Evolutionary conservation across 2,888 invertebrate genomes (phyloP).

Genomic region (Campoletis raptor): DNA sequence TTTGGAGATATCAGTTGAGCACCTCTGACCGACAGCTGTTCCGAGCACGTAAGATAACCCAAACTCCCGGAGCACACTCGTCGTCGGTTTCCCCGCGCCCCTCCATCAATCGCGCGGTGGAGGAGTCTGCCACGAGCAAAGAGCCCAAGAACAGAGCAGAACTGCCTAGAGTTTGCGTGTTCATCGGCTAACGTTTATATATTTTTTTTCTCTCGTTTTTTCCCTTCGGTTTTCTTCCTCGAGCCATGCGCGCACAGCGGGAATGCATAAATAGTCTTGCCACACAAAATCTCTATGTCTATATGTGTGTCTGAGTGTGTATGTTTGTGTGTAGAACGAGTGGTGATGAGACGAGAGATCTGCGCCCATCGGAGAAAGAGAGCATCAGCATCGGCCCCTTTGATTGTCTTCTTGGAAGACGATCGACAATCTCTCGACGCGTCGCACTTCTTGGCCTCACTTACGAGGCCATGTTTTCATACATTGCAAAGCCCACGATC

Average conservation of each 20-base stretch:
- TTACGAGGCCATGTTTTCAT: slow-evolving; percentile 20
- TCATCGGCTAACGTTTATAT: slow-evolving; percentile 81
- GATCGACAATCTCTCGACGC: slow-evolving; percentile 73
- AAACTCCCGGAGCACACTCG: slow-evolving; percentile 74
- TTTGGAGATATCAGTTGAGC: slow-evolving; percentile 76
- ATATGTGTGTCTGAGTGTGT: not conserved
- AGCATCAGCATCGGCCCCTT: slow-evolving; percentile 74
- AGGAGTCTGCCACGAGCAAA: slow-evolving; percentile 38
- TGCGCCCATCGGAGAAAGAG: slow-evolving; percentile 47
- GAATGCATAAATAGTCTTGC: slow-evolving; percentile 79
- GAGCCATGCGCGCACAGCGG: slow-evolving; percentile 73
- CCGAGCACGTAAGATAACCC: slow-evolving; percentile 81
- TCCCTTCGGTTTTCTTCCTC: slow-evolving; percentile 62
- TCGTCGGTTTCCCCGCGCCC: slow-evolving; percentile 52
- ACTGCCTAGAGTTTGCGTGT: slow-evolving; percentile 78
- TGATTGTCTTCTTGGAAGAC: slow-evolving; percentile 83
- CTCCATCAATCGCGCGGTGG: slow-evolving; percentile 37
- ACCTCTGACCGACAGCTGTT: slow-evolving; percentile 84
- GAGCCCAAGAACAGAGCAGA: slow-evolving; percentile 22
- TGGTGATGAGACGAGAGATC: slow-evolving; percentile 48
- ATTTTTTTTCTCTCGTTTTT: slow-evolving; percentile 71
- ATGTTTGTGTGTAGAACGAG: slow-evolving; percentile 10
- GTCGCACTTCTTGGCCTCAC: slow-evolving; percentile 59
- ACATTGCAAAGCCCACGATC: not conserved
- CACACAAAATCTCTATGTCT: not conserved